Conservation (phyloP, 1,140 invertebrate genomes). For the Dinothrombium tinctorium region DNA sequence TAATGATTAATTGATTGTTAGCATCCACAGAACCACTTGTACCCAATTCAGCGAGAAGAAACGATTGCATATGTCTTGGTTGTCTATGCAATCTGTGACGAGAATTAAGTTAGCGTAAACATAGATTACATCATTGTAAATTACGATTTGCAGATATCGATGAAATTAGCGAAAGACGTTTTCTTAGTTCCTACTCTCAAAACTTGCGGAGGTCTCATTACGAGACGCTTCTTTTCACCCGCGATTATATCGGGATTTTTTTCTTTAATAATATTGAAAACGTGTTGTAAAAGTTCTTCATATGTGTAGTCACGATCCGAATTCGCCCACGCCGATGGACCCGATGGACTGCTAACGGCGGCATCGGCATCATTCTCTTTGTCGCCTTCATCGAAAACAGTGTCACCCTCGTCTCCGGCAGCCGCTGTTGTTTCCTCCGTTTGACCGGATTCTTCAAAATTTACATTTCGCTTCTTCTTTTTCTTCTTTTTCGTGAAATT, state of each 20-base stretch:
- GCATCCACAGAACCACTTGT: conserved; percentile 44
- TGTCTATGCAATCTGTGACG: conserved; percentile 50
- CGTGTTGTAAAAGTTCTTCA: conserved; percentile 81
- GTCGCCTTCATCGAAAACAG: conserved; percentile 20
- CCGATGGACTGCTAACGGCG: background rate
- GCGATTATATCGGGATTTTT: conserved; percentile 99
- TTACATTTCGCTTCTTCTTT: conserved; percentile 53
- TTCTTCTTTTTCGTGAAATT: conserved; percentile 56
- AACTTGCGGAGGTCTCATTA: conserved; percentile 96
- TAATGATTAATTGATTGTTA: conserved; percentile 94
- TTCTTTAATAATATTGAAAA: conserved; percentile 95
- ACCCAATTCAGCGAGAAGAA: conserved; percentile 92
- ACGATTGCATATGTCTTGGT: conserved; percentile 94
- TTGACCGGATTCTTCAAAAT: conserved; percentile 34
- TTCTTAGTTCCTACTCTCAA: conserved; percentile 96
- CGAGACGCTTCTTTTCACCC: conserved; percentile 94
- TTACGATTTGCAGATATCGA: conserved; percentile 59
- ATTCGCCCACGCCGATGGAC: conserved; percentile 2
- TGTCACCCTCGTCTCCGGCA: conserved; percentile 61
- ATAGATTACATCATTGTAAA: conserved; percentile 12
- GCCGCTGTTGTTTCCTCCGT: too few species aligned
- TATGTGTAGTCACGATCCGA: conserved; percentile 60
- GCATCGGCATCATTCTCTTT: conserved; percentile 3
- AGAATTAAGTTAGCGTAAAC: background rate
- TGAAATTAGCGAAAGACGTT: conserved; percentile 96